Evolutionary conservation across 1,140 invertebrate species (phyloP).

Genomic region (Matsumurasca onukii): DNA sequence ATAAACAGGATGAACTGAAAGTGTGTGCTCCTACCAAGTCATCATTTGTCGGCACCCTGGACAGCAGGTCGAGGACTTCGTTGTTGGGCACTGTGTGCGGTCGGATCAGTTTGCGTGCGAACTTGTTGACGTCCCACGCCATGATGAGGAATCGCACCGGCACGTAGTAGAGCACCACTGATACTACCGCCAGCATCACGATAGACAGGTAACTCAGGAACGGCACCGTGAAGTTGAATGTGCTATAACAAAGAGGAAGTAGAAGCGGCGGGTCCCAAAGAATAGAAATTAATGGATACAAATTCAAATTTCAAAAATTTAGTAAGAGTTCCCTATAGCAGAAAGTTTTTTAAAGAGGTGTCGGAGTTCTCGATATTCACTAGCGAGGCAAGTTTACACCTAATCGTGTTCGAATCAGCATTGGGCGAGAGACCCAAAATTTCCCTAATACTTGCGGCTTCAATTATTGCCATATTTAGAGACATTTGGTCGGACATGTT

Average conservation of each 20-base stretch:
- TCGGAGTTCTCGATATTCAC: too few species aligned
- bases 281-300: too few species aligned
- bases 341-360: too few species aligned
- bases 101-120: constrained; percentile 88
- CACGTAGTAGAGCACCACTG: constrained; percentile 84
- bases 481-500: too few species aligned
- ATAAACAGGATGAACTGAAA: too few species aligned
- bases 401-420: too few species aligned
- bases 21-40: constrained; percentile 86
- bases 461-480: too few species aligned
- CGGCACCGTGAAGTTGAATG: constrained; percentile 96
- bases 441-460: too few species aligned
- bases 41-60: constrained; percentile 93
- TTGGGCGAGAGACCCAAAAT: too few species aligned
- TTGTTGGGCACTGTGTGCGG: constrained; percentile 97
- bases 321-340: too few species aligned
- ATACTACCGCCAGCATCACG: constrained; percentile 65
- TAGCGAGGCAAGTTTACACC: too few species aligned
- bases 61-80: constrained; percentile 94
- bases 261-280: not conserved
- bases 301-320: too few species aligned
- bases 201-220: constrained; percentile 94
- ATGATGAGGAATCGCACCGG: constrained; percentile 90
- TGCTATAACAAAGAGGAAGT: constrained; percentile 58
- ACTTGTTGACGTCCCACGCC: constrained; percentile 98